Evolutionary conservation across 2,113 vertebrate species (phyloP).

Genomic region (Phyllostomus hastatus): DNA sequence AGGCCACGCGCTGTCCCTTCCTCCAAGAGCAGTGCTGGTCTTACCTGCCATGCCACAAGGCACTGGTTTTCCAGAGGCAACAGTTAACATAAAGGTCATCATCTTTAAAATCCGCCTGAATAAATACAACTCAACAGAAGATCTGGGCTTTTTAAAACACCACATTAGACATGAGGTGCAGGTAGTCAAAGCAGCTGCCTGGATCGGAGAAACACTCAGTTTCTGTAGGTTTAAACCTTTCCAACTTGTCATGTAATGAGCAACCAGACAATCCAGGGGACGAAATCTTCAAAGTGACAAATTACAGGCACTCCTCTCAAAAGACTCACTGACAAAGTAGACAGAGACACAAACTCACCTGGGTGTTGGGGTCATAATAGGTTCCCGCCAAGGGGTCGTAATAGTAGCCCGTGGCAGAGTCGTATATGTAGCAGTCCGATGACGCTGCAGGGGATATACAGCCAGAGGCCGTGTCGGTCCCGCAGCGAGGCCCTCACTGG

Average conservation of each 20-base stretch:
- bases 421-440: constrained; percentile 94
- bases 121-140: background rate
- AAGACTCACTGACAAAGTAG: constrained; percentile 3
- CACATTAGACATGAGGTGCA: background rate
- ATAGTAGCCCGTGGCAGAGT: constrained; percentile 96
- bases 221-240: background rate
- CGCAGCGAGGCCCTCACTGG: background rate
- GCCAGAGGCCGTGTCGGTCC: constrained; percentile 33
- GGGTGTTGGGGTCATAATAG: constrained; percentile 93
- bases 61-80: constrained; percentile 35
- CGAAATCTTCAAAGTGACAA: constrained; percentile 34
- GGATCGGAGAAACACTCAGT: background rate
- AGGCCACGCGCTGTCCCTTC: background rate
- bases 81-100: background rate
- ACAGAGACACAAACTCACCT: constrained; percentile 82
- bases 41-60: constrained; percentile 27
- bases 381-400: constrained; percentile 95
- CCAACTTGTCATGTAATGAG: constrained; percentile 43
- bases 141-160: background rate
- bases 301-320: constrained; percentile 28
- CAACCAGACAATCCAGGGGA: constrained; percentile 19
- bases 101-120: background rate
- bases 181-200: background rate
- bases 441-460: constrained; percentile 80
- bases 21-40: background rate